phyloP scores from a whole-genome alignment of 2,113 vertebrate genomes.

The Crotalus viridis region DNA sequence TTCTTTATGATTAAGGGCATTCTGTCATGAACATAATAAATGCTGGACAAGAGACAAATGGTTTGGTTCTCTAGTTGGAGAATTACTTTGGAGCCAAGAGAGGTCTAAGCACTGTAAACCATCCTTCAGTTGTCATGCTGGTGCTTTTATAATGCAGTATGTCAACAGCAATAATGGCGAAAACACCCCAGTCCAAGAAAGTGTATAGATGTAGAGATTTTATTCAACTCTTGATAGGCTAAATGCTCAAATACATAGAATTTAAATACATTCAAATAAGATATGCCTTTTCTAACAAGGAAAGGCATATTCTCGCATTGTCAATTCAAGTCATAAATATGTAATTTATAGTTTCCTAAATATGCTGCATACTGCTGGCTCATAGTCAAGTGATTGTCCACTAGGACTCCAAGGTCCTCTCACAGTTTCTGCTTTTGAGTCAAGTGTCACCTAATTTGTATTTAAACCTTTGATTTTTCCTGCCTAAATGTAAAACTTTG shows the following conservation, averaged over 20 bases:
- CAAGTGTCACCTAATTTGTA: too few relatives aligned
- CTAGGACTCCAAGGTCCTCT: too few relatives aligned
- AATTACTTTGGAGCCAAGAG: slow-evolving; percentile 33
- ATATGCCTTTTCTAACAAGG: neutral
- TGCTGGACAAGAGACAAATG: slow-evolving; percentile 18
- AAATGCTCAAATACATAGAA: neutral
- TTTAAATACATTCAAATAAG: neutral
- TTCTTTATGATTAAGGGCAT: neutral
- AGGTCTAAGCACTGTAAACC: slow-evolving; percentile 20
- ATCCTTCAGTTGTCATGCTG: slow-evolving; percentile 33
- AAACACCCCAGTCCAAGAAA: neutral
- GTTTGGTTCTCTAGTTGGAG: slow-evolving; percentile 24
- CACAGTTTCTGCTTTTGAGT: too few relatives aligned
- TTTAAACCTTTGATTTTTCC: too few relatives aligned
- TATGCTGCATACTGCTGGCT: neutral
- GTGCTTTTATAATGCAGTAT: slow-evolving; percentile 9
- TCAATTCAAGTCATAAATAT: too few relatives aligned
- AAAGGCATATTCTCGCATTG: neutral
- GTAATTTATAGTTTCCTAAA: neutral
- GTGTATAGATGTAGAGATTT: neutral
- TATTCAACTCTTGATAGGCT: neutral
- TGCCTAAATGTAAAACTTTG: too few relatives aligned
- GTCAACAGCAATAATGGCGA: neutral
- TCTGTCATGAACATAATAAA: slow-evolving; percentile 30
- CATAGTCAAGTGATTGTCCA: too few relatives aligned